Base-by-base conservation (phyloP, 2,888 invertebrate genomes). In the Cheiracanthium punctorium region DNA sequence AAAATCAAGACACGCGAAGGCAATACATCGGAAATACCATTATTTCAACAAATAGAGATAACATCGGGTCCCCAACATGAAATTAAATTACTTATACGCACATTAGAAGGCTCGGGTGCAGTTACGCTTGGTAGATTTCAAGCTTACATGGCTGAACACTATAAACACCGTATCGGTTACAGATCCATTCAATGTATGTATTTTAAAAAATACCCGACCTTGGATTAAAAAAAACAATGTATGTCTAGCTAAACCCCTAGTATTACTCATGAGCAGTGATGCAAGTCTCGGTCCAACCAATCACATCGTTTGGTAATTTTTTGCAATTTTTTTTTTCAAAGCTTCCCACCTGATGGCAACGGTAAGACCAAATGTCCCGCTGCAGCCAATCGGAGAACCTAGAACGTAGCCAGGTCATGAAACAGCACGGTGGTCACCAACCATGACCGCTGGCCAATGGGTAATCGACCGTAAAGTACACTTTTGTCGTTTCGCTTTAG, bases 401-500 rank as follows among this genome's bases (percentile, higher is more conserved):
- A 77, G 77, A 52, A 82, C 67, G 76, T 82, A 58, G 82, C 77
- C 72, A 81, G 81, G 69, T 74, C 81, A 77, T 58, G 82, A 58
- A 76, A 76, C 41, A 77, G 67, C 67, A 48, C 72, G 43, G 77
- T 67, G 75, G 30, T 70, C 70, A 70, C n/a, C 29, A 71, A 77
- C 82, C 82, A 76, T 82, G 73, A 85, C 64, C 65, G 37, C 65
- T 67, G 82, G 75, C 72, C 37, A 29, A 37, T 24, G 37, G 84
- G 37, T 74, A 85, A 79, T 85, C 79, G 73, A 85, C 58, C 79
- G 58, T 80, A 30, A 79, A 85, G 79, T 64, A 79, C 69, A 74
- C 70, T 30, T 71, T 72, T 41, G 48, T 69, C 69, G 33, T 69
- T 69, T 74, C 41, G 58, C 37, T 81, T 29, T 69, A n/a, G n/a